Evolutionary conservation across 2,113 vertebrate species (phyloP).

Genomic region (Puma concolor): DNA sequence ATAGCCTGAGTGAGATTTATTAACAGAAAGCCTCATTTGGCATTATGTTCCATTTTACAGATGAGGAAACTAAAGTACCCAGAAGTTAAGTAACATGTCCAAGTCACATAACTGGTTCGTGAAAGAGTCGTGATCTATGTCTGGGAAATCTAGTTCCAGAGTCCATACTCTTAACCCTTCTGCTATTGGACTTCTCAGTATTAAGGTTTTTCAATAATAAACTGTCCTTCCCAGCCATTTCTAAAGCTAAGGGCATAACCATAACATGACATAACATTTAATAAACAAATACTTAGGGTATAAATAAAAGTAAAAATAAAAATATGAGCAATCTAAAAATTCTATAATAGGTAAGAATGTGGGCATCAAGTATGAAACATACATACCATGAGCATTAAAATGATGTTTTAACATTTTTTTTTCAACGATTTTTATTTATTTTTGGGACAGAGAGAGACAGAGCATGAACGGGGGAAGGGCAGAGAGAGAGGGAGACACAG

Average conservation of each 20-base stretch:
- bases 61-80: background rate
- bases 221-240: background rate
- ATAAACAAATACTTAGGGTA: background rate
- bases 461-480: no score
- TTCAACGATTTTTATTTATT: no score
- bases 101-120: background rate
- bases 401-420: background rate
- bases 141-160: background rate
- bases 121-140: background rate
- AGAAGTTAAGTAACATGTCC: background rate
- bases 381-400: background rate
- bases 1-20: background rate
- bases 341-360: background rate
- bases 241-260: background rate
- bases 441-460: no score
- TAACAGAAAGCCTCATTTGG: background rate
- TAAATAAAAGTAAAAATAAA: conserved; percentile 31
- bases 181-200: background rate
- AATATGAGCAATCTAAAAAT: background rate
- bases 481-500: no score
- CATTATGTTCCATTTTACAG: background rate
- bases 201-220: background rate
- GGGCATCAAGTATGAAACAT: background rate
- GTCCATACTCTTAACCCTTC: background rate
- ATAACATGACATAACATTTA: background rate